These are phyloP conservation scores for Onthophagus sagittarius DNA, from an alignment of 2,888 invertebrate species.

Conservation along the genomic window DNA sequence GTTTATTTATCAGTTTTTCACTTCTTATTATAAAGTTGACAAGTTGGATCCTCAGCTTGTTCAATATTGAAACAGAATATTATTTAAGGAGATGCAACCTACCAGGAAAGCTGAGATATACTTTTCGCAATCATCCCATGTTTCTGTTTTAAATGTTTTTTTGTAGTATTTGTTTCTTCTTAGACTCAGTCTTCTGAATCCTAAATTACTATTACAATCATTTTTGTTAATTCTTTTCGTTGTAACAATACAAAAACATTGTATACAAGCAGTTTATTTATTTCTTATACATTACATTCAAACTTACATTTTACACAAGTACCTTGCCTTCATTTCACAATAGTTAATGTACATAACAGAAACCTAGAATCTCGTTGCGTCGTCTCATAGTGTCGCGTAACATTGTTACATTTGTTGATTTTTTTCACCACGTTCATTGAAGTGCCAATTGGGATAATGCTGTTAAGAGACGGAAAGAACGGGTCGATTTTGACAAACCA, in stretches of 20 bases:
- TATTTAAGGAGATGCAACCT: too few species aligned
- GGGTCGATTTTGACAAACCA: background rate
- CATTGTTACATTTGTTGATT: background rate
- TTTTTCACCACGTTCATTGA: background rate
- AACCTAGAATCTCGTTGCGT: slow-evolving; percentile 37
- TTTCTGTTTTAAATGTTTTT: too few species aligned
- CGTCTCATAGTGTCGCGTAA: slow-evolving; percentile 3
- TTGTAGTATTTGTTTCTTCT: too few species aligned
- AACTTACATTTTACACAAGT: slow-evolving; percentile 45
- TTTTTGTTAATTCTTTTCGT: too few species aligned
- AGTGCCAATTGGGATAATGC: background rate
- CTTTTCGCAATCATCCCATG: too few species aligned
- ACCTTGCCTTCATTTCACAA: slow-evolving; percentile 32
- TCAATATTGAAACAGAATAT: too few species aligned
- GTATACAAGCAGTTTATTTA: slow-evolving; percentile 47
- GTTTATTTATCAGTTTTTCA: too few species aligned
- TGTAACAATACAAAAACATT: slow-evolving; percentile 18
- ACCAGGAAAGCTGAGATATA: too few species aligned
- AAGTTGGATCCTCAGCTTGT: too few species aligned
- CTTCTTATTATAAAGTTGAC: too few species aligned
- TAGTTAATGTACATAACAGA: slow-evolving; percentile 34
- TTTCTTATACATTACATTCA: slow-evolving; percentile 48
- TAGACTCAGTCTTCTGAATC: too few species aligned
- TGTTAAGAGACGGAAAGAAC: slow-evolving; percentile 1
- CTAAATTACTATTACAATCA: too few species aligned